Evolutionary conservation across 2,888 invertebrate genomes (phyloP).

Genomic region (Drosophila kanekoi): DNA sequence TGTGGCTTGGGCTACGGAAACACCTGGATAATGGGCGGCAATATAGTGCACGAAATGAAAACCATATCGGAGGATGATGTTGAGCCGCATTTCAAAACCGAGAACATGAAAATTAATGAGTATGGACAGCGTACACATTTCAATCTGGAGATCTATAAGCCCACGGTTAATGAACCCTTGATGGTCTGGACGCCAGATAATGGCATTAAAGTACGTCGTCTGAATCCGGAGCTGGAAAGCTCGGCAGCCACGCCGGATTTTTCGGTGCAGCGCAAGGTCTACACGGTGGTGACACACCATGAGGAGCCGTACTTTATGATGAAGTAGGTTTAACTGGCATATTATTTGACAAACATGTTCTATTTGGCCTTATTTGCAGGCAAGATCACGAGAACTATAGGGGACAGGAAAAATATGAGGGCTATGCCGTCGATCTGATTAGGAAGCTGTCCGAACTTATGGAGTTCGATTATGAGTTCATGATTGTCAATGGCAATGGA

Average conservation of each 20-base stretch:
- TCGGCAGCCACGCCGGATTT: constrained; percentile 85
- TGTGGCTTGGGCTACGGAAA: constrained; percentile 57
- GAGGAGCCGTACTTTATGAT: constrained; percentile 91
- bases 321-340: constrained; percentile 74
- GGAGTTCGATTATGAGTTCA: constrained; percentile 90
- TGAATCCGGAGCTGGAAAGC: constrained; percentile 52
- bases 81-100: constrained; percentile 87
- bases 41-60: constrained; percentile 89
- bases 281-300: constrained; percentile 90
- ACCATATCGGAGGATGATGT: constrained; percentile 88
- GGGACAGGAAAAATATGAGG: constrained; percentile 90
- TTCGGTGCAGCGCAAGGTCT: constrained; percentile 87
- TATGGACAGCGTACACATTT: constrained; percentile 87
- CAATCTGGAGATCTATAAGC: constrained; percentile 86
- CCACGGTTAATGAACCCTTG: constrained; percentile 84
- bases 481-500: constrained; percentile 90
- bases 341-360: constrained; percentile 71
- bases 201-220: constrained; percentile 63
- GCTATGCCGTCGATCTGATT: constrained; percentile 96
- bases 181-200: constrained; percentile 83
- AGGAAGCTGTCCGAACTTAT: constrained; percentile 90
- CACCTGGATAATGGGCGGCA: constrained; percentile 87
- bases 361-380: constrained; percentile 51
- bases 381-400: constrained; percentile 86
- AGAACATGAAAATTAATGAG: constrained; percentile 85